Evolutionary conservation across 2,888 invertebrate genomes (phyloP), one percentile per base, ranked within the genome.

Genomic region (Trilocha varians): DNA sequence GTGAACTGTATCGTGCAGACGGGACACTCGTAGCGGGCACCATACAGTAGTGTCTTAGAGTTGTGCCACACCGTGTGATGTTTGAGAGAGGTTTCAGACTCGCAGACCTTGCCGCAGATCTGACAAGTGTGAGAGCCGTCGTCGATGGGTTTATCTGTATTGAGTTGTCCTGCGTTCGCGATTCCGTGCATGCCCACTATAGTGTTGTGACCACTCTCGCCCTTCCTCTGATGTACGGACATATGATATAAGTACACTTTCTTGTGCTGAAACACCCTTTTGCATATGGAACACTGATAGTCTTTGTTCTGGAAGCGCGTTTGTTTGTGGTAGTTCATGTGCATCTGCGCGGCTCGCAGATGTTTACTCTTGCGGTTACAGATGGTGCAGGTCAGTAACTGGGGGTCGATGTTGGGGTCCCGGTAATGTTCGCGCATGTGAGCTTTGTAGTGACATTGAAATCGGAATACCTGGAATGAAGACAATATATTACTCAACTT

Each of bases 251-350:
- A 70, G 44, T 85, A 83, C 1, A 84, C 82, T 44, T 76, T 77
- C 1, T 83, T 52, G 49, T 64, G 55, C 45, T 83, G 80, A 59
- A 85, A 86, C n/a, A 84, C 68, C 14, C 76, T 59, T 45, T 80
- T 78, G 64, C 87, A 87, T 39, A 87, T 78, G 32, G 83, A 74
- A 54, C 87, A 87, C 57, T 79, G 73, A 57, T 86, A 86, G 67
- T 85, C 85, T 33, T 80, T 78, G 58, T 63, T 75, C 54, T 82
- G 68, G 66, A 84, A 84, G 42, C 85, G 76, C 0, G 78, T 85
- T 48, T 85, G 85, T 45, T 82, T 80, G 67, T 87, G 87, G 66
- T 60, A 87, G 58, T 74, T 79, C 74, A 76, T 78, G 60, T 87
- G 87, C 16, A 72, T 72, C 47, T 74, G 76, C 34, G 85, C 85